Evolutionary conservation across 1,140 invertebrate species (phyloP).

Genomic region (Chironomus striatipennis): DNA sequence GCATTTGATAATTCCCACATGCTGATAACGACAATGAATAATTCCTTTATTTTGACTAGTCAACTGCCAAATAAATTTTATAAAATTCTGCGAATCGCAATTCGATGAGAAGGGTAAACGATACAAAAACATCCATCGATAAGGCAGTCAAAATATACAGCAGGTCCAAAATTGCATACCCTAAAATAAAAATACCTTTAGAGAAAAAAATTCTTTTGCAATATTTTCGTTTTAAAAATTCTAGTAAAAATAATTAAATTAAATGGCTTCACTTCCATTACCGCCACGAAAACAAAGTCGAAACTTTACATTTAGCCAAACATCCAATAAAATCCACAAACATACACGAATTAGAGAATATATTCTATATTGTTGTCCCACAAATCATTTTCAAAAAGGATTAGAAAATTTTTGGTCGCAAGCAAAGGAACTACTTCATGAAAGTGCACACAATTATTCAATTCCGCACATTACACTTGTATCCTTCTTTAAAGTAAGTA

Average conservation of each 20-base stretch:
- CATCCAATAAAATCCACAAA: not conserved
- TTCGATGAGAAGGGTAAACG: too few relatives aligned
- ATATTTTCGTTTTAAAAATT: not conserved
- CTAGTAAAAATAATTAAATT: not conserved
- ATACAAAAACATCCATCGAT: too few relatives aligned
- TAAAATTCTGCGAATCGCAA: too few relatives aligned
- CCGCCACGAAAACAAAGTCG: not conserved
- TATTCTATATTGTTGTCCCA: conserved; percentile 2
- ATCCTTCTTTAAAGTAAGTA: conserved; percentile 73
- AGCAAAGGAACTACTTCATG: conserved; percentile 61
- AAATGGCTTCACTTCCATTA: not conserved
- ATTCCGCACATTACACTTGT: conserved; percentile 83
- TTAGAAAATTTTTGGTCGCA: conserved; percentile 70
- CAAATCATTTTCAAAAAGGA: conserved; percentile 44
- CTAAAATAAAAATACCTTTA: too few relatives aligned
- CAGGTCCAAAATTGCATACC: too few relatives aligned
- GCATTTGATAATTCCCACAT: too few relatives aligned
- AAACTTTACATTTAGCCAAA: not conserved
- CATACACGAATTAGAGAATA: conserved; percentile 5
- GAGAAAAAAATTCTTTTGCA: too few relatives aligned
- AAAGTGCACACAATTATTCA: conserved; percentile 84
- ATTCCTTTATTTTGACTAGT: too few relatives aligned
- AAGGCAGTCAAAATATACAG: too few relatives aligned
- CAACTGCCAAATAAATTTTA: too few relatives aligned
- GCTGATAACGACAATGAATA: too few relatives aligned